Conservation (phyloP, 1,140 invertebrate species). For the Heliothis subflexa region DNA sequence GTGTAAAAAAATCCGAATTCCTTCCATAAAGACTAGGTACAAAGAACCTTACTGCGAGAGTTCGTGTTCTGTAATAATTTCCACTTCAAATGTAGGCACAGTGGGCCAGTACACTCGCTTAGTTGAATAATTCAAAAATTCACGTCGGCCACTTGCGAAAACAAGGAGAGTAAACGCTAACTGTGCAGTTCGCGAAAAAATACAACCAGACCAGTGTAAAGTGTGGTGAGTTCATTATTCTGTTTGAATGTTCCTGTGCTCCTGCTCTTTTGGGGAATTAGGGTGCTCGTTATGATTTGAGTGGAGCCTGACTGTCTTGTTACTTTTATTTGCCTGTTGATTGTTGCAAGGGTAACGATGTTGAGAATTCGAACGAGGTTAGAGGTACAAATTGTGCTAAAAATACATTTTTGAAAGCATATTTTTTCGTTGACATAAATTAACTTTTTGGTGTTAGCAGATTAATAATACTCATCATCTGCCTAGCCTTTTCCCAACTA, state of each 20-base stretch:
- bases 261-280: conserved; percentile 41
- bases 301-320: conserved; percentile 18
- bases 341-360: conserved; percentile 8
- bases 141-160: conserved; percentile 62
- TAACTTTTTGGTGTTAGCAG: no score
- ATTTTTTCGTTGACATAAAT: no score
- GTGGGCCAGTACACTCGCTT: conserved; percentile 63
- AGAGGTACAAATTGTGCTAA: no score
- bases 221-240: conserved; percentile 48
- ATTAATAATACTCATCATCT: no score
- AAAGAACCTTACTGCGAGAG: conserved; percentile 26
- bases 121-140: conserved; percentile 78
- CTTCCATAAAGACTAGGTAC: conserved; percentile 40
- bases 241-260: conserved; percentile 40
- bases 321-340: conserved; percentile 13
- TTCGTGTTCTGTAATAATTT: conserved; percentile 42
- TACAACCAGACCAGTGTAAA: conserved; percentile 52
- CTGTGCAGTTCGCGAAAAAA: conserved; percentile 56
- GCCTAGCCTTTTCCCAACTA: no score
- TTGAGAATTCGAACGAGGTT: conserved; percentile 7
- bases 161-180: conserved; percentile 65
- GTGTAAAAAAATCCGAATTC: conserved; percentile 35
- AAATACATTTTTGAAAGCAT: not conserved
- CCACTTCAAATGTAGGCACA: conserved; percentile 51
- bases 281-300: conserved; percentile 34